These are phyloP conservation scores for Adoxophyes honmai DNA, from an alignment of 1,140 invertebrate genomes.

Conservation along the genomic window DNA sequence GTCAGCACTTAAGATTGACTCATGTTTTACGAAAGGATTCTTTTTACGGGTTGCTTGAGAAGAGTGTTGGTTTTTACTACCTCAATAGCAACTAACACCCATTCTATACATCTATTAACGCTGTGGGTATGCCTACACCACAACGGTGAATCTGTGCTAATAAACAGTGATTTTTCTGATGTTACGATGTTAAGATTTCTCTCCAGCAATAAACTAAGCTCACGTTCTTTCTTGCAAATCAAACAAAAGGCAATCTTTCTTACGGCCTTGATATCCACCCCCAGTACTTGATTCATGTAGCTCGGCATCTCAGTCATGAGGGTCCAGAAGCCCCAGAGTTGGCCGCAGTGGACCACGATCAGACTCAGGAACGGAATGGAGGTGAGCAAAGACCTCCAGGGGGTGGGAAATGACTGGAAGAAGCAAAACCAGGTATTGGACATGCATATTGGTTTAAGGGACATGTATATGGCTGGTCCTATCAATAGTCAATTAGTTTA, in stretches of 20 bases:
- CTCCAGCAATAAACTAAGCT: too few relatives aligned
- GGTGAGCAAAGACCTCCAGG: conserved; percentile 85
- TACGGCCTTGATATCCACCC: conserved; percentile 83
- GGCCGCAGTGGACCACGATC: conserved; percentile 85
- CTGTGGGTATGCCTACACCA: background rate
- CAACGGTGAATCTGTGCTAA: background rate
- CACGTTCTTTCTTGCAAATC: too few relatives aligned
- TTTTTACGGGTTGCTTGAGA: too few relatives aligned
- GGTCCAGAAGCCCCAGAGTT: conserved; percentile 94
- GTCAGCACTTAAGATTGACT: too few relatives aligned
- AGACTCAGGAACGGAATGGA: conserved; percentile 88
- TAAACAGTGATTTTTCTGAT: background rate
- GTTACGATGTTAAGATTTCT: too few relatives aligned
- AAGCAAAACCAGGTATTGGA: background rate
- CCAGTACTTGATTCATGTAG: conserved; percentile 88
- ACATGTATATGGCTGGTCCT: too few relatives aligned
- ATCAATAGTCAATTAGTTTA: too few relatives aligned
- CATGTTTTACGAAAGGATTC: too few relatives aligned
- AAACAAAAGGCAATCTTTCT: background rate
- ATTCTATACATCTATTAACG: too few relatives aligned
- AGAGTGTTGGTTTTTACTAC: too few relatives aligned
- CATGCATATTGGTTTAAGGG: too few relatives aligned
- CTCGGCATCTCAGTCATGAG: conserved; percentile 91
- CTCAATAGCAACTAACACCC: too few relatives aligned
- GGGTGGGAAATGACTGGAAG: conserved; percentile 60